Conservation (phyloP, 2,113 vertebrate species). For the Megaceryle maxima region DNA sequence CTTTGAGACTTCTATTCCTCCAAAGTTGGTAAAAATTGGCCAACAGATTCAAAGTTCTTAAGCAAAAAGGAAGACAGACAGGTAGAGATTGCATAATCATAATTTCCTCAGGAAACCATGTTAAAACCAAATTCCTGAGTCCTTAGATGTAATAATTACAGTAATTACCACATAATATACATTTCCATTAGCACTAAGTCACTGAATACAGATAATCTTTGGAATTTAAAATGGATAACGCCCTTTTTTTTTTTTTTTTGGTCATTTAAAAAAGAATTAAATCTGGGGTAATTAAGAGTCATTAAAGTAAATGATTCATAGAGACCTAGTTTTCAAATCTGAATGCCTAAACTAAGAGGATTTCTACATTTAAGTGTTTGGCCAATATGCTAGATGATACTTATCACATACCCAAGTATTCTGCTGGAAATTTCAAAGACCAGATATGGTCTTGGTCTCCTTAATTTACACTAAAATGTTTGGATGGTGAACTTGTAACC, state of each 20-base stretch:
- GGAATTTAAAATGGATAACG: neutral
- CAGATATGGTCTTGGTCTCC: neutral
- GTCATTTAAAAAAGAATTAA: neutral
- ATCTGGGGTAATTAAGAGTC: neutral
- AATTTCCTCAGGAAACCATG: neutral
- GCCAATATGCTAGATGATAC: neutral
- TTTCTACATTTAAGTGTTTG: neutral
- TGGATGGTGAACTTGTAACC: neutral
- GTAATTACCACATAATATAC: neutral
- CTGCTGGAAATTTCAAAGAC: neutral
- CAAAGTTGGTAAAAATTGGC: neutral
- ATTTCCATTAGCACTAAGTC: slow-evolving; percentile 2
- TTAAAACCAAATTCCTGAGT: slow-evolving; percentile 10
- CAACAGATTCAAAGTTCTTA: neutral
- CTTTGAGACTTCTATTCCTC: neutral
- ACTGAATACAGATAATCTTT: slow-evolving; percentile 10
- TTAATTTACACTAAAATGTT: neutral
- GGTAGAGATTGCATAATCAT: neutral
- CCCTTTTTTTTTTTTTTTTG: neutral
- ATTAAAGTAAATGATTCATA: neutral
- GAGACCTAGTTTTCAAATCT: neutral
- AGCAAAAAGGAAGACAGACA: neutral
- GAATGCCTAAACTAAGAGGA: neutral
- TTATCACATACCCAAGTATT: neutral
- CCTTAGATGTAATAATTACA: slow-evolving; percentile 27